Evolutionary conservation across 2,888 invertebrate species (phyloP).

Genomic region (Tuta absoluta): DNA sequence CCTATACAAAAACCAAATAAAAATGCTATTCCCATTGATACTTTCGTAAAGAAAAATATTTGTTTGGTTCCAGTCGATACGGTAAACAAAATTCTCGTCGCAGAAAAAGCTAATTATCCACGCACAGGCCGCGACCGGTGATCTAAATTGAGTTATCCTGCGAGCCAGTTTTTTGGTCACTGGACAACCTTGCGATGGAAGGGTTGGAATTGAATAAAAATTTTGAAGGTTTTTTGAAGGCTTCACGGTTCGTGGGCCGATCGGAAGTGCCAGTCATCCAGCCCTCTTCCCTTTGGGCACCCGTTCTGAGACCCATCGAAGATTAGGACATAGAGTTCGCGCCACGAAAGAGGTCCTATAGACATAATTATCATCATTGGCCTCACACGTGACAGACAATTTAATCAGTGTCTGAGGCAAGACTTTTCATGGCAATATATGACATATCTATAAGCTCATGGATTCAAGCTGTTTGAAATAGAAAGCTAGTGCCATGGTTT

Average conservation of each 20-base stretch:
- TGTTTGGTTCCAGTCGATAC: slow-evolving; percentile 1
- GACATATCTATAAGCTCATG: too few species aligned
- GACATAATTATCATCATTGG: too few species aligned
- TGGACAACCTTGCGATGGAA: neutral
- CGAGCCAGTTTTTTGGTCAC: slow-evolving; percentile 43
- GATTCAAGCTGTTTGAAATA: too few species aligned
- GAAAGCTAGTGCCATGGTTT: too few species aligned
- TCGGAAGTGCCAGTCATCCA: slow-evolving; percentile 42
- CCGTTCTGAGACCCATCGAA: too few species aligned
- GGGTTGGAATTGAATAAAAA: neutral
- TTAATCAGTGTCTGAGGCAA: too few species aligned
- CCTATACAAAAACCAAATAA: neutral
- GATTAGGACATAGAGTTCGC: too few species aligned
- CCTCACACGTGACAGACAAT: too few species aligned
- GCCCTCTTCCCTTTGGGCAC: slow-evolving; percentile 25
- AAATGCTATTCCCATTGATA: neutral
- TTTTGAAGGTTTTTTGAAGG: too few species aligned
- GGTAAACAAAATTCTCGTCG: slow-evolving; percentile 3
- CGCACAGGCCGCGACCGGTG: slow-evolving; percentile 24
- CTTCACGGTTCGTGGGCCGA: slow-evolving; percentile 38
- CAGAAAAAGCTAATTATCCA: slow-evolving; percentile 15
- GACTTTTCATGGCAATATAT: too few species aligned
- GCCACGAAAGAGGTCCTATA: too few species aligned
- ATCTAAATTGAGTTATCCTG: slow-evolving; percentile 55
- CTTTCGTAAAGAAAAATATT: neutral